Evolutionary conservation across 1,140 invertebrate species (phyloP), one percentile per base, ranked within the genome.

Genomic region (Platyscapa corneri): DNA sequence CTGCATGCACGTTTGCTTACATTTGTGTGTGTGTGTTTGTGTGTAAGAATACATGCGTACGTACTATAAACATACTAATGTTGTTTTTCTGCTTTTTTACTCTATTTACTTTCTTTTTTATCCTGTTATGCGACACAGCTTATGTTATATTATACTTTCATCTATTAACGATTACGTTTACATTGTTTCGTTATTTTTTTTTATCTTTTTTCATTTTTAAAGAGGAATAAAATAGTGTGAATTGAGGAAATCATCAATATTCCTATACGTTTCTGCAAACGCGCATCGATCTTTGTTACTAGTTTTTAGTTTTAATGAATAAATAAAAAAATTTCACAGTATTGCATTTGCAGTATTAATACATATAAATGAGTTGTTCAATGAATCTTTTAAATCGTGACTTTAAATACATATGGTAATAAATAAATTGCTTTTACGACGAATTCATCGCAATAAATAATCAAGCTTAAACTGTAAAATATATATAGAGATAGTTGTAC

Each of bases 121-220:
- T 67, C 42, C 46, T 82, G 34, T 82, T 85, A 82, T 85, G 83
- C 67, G 67, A 64, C 49, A 85, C 67, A 81, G 83, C 67, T 85
- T 81, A 81, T 37, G 49, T 67, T 30, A 39, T 85, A 76, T 76
- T 85, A 85, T 85, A 67, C 70, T 46, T 77, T 86, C 72, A 82
- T 86, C 74, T 83, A 83, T 80, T n/a, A 74, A 83, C 65, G 81
- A 83, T 86, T 83, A 86, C 85, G 85, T 86, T 86, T 86, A 86
- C 81, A 86, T 86, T 86, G 85, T 65, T 86, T 86, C 65, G 74
- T 56, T 86, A 56, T 53, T 64, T 32, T 23, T 83, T 49, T 72
- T 64, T 76, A 37, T n/a, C 0, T 84, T 64, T 84, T n/a, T 30
- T 5, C 42, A 7, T n/a, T 84, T n/a, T 46, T 0, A 72, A 70